Evolutionary conservation across 2,113 vertebrate species (phyloP).

Genomic region (Arvicanthis niloticus): DNA sequence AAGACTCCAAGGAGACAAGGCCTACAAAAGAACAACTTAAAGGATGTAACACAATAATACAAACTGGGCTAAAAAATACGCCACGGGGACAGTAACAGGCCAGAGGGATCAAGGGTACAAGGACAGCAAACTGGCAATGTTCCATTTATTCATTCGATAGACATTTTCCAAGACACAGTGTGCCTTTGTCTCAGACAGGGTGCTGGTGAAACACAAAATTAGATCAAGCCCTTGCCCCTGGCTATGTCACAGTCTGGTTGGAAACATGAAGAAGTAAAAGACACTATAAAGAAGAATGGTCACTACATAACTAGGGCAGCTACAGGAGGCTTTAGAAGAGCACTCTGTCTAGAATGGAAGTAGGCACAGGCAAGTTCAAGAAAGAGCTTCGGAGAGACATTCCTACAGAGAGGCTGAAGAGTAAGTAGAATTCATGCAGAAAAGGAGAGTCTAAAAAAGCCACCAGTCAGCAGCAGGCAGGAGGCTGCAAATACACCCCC

Average conservation of each 20-base stretch:
- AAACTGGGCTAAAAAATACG: background rate
- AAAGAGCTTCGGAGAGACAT: accelerated
- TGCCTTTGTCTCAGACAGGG: background rate
- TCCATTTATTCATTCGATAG: accelerated
- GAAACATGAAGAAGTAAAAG: background rate
- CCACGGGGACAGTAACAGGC: background rate
- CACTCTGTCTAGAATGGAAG: background rate
- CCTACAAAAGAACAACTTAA: background rate
- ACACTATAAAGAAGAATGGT: background rate
- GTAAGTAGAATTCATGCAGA: background rate
- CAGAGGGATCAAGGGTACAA: background rate
- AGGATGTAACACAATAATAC: background rate
- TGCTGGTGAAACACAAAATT: background rate
- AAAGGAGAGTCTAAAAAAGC: background rate
- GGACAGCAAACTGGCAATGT: background rate
- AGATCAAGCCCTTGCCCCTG: background rate
- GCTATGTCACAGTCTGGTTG: background rate
- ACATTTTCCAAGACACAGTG: accelerated
- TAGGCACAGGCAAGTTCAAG: accelerated
- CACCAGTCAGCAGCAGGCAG: accelerated
- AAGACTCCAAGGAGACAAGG: background rate
- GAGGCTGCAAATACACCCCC: accelerated
- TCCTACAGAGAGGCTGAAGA: background rate
- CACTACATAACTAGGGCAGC: background rate
- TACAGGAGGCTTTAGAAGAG: accelerated